phyloP scores from a whole-genome alignment of 2,888 invertebrate genomes.

The Chesias legatella region DNA sequence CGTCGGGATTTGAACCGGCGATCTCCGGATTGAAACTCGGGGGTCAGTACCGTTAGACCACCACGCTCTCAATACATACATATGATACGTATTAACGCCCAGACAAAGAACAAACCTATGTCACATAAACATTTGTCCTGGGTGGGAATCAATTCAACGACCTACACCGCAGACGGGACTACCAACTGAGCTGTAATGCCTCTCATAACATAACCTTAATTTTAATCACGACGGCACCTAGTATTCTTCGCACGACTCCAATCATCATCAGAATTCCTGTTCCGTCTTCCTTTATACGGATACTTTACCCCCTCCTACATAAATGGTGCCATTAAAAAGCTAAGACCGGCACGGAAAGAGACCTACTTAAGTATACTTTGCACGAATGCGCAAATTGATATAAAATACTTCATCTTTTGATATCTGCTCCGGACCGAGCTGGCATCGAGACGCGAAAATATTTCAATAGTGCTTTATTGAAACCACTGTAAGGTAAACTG shows the following conservation, averaged over 20 bases:
- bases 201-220: slow-evolving; percentile 29
- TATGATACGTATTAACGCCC: no score
- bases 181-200: slow-evolving; percentile 6
- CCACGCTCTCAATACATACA: no score
- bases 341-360: slow-evolving; percentile 53
- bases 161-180: no score
- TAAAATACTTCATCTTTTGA: slow-evolving; percentile 69
- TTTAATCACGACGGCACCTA: slow-evolving; percentile 33
- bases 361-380: slow-evolving; percentile 71
- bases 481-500: slow-evolving; percentile 16
- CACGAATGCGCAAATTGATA: slow-evolving; percentile 75
- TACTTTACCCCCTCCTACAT: slow-evolving; percentile 57
- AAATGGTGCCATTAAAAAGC: slow-evolving; percentile 71
- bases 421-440: slow-evolving; percentile 41
- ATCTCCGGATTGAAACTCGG: no score
- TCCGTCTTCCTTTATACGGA: slow-evolving; percentile 56
- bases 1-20: no score
- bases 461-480: slow-evolving; percentile 18
- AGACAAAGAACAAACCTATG: no score
- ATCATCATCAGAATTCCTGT: slow-evolving; percentile 53
- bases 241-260: slow-evolving; percentile 49
- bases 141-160: no score
- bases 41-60: no score
- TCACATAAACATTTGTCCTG: no score
- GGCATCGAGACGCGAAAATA: slow-evolving; percentile 32